phyloP scores from a whole-genome alignment of 2,888 invertebrate genomes.

The Tenthredo livida region DNA sequence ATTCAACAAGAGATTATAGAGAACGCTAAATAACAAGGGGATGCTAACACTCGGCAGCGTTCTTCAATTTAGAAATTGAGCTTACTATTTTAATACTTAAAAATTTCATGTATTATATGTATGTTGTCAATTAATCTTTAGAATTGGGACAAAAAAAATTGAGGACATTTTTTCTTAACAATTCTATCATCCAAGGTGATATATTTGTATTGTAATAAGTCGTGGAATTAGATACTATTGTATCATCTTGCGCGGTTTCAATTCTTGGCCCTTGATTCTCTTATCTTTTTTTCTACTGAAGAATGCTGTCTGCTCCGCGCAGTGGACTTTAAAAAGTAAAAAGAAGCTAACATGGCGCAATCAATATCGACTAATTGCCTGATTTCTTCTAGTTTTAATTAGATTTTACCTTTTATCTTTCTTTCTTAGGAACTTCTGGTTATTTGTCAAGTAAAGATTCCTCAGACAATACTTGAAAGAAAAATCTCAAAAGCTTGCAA shows the following conservation, averaged over 20 bases:
- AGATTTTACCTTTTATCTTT: background rate
- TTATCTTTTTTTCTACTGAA: background rate
- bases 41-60: constrained; percentile 11
- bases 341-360: background rate
- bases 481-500: background rate
- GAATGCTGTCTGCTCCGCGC: constrained; percentile 7
- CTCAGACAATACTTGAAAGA: background rate
- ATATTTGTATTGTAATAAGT: constrained; percentile 2
- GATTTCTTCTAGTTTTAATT: background rate
- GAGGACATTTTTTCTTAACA: background rate
- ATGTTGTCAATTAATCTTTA: background rate
- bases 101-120: background rate
- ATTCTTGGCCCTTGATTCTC: background rate
- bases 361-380: background rate
- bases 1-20: constrained; percentile 6
- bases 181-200: background rate
- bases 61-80: constrained; percentile 32
- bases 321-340: background rate
- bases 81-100: constrained; percentile 37
- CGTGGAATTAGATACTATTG: background rate
- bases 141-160: constrained; percentile 13
- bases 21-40: constrained; percentile 1
- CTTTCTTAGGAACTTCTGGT: background rate
- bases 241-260: background rate
- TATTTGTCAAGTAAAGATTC: background rate